phyloP scores from a whole-genome alignment of 2,797 vertebrate species.

The Decapterus maruadsi region DNA sequence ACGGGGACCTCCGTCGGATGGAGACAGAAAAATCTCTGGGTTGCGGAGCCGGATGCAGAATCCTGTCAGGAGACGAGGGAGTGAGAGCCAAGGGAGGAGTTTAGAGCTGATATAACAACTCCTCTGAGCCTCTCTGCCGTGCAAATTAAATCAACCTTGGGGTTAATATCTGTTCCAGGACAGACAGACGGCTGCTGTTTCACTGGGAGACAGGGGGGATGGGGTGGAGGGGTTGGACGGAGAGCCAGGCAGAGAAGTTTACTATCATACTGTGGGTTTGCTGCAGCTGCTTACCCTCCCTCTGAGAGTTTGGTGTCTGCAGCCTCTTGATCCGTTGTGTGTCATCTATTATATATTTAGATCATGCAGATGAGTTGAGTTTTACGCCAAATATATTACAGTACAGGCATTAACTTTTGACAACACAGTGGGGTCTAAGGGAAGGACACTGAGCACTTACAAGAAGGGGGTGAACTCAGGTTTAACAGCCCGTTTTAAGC shows the following conservation, averaged over 20 bases:
- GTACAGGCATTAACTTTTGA: conserved; percentile 14
- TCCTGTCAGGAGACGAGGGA: conserved; percentile 24
- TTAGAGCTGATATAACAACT: conserved; percentile 61
- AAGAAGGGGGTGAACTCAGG: background rate
- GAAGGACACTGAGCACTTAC: background rate
- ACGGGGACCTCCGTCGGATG: conserved; percentile 41
- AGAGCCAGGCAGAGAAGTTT: background rate
- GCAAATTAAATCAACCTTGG: conserved; percentile 74
- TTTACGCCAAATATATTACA: conserved; percentile 1
- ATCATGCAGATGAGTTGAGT: conserved; percentile 26
- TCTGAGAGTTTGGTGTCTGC: conserved; percentile 7
- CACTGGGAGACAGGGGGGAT: background rate
- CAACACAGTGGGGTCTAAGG: background rate
- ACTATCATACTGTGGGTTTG: background rate
- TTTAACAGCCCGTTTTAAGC: background rate
- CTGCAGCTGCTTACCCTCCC: conserved; percentile 25
- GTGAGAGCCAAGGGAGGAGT: conserved; percentile 53
- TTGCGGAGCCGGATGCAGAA: conserved; percentile 50
- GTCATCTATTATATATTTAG: conserved; percentile 37
- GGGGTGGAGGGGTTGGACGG: background rate
- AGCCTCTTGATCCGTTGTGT: conserved; percentile 13
- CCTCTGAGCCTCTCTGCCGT: conserved; percentile 56
- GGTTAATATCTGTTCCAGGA: conserved; percentile 42
- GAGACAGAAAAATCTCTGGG: conserved; percentile 20
- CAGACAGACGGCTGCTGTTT: conserved; percentile 13